Conservation (phyloP, 2,113 vertebrate species). For the Dipodomys ordii region DNA sequence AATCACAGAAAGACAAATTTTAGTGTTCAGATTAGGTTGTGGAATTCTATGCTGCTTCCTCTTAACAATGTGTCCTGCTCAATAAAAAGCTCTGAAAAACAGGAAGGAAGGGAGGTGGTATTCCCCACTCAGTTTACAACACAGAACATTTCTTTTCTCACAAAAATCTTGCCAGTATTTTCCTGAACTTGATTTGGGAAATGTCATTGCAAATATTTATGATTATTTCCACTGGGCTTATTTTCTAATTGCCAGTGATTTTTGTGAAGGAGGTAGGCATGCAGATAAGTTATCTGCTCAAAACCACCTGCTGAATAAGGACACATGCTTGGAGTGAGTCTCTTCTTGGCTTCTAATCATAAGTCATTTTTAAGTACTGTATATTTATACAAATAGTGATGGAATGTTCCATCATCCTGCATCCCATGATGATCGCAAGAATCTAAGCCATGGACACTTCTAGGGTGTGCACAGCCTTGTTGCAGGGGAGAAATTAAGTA, state of each 20-base stretch:
- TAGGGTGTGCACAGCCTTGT: neutral
- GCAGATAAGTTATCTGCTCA: neutral
- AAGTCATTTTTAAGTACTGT: conserved; percentile 37
- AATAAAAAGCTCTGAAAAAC: neutral
- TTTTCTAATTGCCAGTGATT: conserved; percentile 22
- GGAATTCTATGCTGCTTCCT: neutral
- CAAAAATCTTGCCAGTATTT: conserved; percentile 5
- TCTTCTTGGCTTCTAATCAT: conserved; percentile 22
- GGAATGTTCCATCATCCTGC: neutral
- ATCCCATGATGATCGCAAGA: neutral
- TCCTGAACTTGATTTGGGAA: neutral
- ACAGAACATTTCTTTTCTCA: neutral
- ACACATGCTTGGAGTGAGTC: neutral
- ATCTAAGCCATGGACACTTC: neutral
- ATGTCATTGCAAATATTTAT: neutral
- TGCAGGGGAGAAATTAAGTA: neutral
- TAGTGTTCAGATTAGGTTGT: neutral
- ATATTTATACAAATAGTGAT: neutral
- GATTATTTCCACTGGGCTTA: neutral
- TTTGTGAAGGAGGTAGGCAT: conserved; percentile 13
- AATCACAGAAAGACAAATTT: neutral
- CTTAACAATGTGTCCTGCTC: neutral
- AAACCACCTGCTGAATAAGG: conserved; percentile 7
- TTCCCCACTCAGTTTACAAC: neutral
- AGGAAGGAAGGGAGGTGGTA: neutral